Evolutionary conservation across 1,140 invertebrate genomes (phyloP).

Genomic region (Cataglyphis hispanica): DNA sequence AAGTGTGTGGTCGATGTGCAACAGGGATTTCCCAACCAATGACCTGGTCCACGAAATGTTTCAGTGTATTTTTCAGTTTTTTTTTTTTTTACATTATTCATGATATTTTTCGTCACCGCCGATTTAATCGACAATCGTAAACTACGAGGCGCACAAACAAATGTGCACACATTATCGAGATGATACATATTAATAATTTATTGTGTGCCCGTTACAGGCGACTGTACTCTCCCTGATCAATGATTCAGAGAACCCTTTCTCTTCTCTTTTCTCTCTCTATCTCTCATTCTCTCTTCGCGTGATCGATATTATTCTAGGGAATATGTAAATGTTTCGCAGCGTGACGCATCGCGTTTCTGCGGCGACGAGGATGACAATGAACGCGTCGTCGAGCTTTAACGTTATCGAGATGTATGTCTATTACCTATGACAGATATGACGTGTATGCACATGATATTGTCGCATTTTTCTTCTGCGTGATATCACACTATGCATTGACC

Average conservation of each 20-base stretch:
- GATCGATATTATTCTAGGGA: slow-evolving; percentile 42
- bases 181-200: slow-evolving; percentile 3
- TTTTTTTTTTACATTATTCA: slow-evolving; percentile 28
- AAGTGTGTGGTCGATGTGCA: slow-evolving; percentile 38
- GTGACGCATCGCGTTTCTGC: slow-evolving; percentile 39
- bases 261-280: not conserved
- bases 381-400: slow-evolving; percentile 47
- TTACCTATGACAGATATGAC: slow-evolving; percentile 45
- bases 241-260: not conserved
- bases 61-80: slow-evolving; percentile 5
- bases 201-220: not conserved
- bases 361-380: slow-evolving; percentile 48
- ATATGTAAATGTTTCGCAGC: slow-evolving; percentile 37
- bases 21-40: slow-evolving; percentile 58
- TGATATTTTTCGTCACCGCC: not conserved
- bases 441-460: slow-evolving; percentile 10
- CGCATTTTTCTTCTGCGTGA: not conserved
- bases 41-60: not conserved
- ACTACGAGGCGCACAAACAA: not conserved
- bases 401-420: slow-evolving; percentile 61
- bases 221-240: not conserved
- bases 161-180: not conserved
- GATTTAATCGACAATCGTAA: not conserved
- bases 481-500: not conserved
- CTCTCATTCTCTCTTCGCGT: not conserved